Evolutionary conservation across 37 sponge, comb jelly and placozoan species (phyloP).

Genomic region (Amphimedon queenslandica): DNA sequence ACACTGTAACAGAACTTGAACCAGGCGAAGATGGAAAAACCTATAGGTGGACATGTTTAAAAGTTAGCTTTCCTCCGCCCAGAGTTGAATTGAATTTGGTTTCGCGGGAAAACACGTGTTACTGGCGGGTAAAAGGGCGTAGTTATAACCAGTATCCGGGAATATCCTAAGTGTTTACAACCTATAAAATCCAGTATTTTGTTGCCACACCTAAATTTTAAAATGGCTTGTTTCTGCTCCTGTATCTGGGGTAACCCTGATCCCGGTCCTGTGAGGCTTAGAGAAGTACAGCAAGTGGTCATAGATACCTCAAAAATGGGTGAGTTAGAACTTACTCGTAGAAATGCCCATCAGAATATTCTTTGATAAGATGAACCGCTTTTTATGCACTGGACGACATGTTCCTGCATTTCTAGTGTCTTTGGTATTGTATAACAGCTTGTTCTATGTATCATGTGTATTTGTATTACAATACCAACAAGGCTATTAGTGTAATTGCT

Average conservation of each 20-base stretch:
- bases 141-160: no score
- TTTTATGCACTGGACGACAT: not conserved
- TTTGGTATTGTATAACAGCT: not conserved
- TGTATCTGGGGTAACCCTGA: conserved; percentile 72
- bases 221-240: conserved; percentile 52
- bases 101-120: no score
- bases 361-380: not conserved
- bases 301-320: conserved; percentile 85
- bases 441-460: not conserved
- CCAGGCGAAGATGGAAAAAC: no score
- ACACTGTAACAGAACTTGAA: no score
- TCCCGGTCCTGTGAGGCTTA: conserved; percentile 63
- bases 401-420: no score
- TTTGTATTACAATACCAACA: conserved; percentile 2
- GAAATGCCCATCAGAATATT: not conserved
- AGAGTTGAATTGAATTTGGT: no score
- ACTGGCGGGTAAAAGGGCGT: no score
- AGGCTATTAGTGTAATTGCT: no score
- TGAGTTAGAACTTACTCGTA: conserved; percentile 38
- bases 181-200: not conserved
- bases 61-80: no score
- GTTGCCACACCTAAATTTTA: no score
- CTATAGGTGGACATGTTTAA: no score
- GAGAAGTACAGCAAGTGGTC: conserved; percentile 60
- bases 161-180: no score